These are phyloP conservation scores for Eupithecia subumbrata DNA, from an alignment of 2,888 invertebrate species.

Conservation along the genomic window DNA sequence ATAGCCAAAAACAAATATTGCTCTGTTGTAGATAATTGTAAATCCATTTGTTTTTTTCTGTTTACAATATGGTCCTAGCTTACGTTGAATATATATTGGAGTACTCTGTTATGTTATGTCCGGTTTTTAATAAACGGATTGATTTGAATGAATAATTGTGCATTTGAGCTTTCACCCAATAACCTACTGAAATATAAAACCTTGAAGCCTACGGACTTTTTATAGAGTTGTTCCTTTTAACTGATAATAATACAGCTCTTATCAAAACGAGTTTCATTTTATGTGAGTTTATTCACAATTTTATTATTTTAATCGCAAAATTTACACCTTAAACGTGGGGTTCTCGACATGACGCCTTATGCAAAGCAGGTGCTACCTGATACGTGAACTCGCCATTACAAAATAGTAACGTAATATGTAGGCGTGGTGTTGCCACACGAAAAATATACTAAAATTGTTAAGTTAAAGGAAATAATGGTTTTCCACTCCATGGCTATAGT, in stretches of 20 bases:
- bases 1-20: not conserved
- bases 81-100: no score
- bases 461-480: conserved; percentile 51
- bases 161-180: not conserved
- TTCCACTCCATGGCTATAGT: not conserved
- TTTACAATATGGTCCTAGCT: not conserved
- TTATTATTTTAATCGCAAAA: conserved; percentile 80
- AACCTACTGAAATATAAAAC: conserved; percentile 13
- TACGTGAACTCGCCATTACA: conserved; percentile 65
- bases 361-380: conserved; percentile 84
- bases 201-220: not conserved
- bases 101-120: no score
- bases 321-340: conserved; percentile 78
- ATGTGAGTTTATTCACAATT: conserved; percentile 67
- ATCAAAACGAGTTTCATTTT: conserved; percentile 61
- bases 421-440: conserved; percentile 28
- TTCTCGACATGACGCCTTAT: conserved; percentile 81
- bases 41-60: not conserved
- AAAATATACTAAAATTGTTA: conserved; percentile 25
- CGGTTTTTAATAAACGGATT: no score
- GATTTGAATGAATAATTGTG: not conserved
- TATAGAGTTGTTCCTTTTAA: not conserved
- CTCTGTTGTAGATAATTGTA: not conserved
- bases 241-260: conserved; percentile 56
- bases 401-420: conserved; percentile 60